phyloP scores from a whole-genome alignment of 1,140 invertebrate species.

The Araneus ventricosus region DNA sequence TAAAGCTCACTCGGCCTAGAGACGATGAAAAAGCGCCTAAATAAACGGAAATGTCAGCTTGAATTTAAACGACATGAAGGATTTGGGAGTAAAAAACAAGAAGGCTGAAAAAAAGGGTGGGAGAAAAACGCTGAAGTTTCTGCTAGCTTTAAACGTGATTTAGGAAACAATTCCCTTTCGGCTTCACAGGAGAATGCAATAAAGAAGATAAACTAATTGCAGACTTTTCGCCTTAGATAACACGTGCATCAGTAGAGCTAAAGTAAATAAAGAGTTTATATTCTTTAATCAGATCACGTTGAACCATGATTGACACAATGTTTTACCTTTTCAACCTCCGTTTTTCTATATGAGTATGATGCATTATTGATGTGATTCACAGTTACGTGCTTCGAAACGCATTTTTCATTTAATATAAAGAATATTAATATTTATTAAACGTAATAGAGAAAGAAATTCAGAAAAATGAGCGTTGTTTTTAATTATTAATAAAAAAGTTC shows the following conservation, averaged over 20 bases:
- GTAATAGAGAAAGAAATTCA: no score
- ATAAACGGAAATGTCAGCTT: conserved; percentile 10
- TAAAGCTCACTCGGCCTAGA: background rate
- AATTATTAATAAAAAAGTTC: background rate
- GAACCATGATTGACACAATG: background rate
- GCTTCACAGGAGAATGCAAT: conserved; percentile 26
- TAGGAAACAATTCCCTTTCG: conserved; percentile 44
- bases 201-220: conserved; percentile 55
- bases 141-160: conserved; percentile 39
- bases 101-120: background rate
- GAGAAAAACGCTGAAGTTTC: background rate
- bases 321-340: background rate
- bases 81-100: background rate
- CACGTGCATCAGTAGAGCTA: background rate
- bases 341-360: background rate
- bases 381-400: no score
- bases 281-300: background rate
- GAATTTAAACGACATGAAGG: conserved; percentile 15
- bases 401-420: no score
- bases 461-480: no score
- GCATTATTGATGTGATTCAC: no score
- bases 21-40: background rate
- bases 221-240: conserved; percentile 45
- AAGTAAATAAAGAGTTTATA: background rate
- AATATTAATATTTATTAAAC: no score